phyloP scores from a whole-genome alignment of 2,888 invertebrate species.

The Mythimna loreyi region DNA sequence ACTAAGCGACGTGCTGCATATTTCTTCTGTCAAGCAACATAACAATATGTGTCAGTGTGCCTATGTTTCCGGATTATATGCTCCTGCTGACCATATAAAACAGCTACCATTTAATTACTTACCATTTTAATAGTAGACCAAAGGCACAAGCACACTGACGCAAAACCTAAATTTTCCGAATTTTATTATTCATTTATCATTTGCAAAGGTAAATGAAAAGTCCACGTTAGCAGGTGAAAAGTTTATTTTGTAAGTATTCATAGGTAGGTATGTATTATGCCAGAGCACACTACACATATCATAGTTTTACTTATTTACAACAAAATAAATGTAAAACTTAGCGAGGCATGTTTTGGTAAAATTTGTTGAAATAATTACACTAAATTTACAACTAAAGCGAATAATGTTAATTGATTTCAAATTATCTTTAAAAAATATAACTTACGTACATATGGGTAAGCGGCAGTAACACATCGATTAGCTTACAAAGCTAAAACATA shows the following conservation, averaged over 20 bases:
- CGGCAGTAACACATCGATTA: conserved; percentile 56
- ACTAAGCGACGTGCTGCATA: too few species aligned
- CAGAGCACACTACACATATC: conserved; percentile 84
- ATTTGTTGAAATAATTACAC: conserved; percentile 84
- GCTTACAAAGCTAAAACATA: conserved; percentile 64
- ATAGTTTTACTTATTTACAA: conserved; percentile 82
- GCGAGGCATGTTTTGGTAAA: conserved; percentile 91
- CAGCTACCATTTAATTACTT: too few species aligned
- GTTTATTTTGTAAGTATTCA: conserved; percentile 79
- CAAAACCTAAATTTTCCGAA: neutral
- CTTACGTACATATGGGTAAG: conserved; percentile 52
- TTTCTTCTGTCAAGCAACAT: too few species aligned
- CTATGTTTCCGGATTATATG: too few species aligned
- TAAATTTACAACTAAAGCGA: conserved; percentile 75
- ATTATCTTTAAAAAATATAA: conserved; percentile 43
- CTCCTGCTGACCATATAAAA: too few species aligned
- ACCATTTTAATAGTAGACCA: neutral
- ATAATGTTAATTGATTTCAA: conserved; percentile 58
- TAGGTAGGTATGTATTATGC: conserved; percentile 84
- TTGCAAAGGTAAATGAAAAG: conserved; percentile 40
- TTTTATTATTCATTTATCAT: neutral
- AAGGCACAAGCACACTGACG: neutral
- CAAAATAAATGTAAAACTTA: conserved; percentile 84
- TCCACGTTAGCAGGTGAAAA: conserved; percentile 82
- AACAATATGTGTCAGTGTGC: too few species aligned